phyloP scores from a whole-genome alignment of 2,888 invertebrate species.

The Pterostichus madidus region DNA sequence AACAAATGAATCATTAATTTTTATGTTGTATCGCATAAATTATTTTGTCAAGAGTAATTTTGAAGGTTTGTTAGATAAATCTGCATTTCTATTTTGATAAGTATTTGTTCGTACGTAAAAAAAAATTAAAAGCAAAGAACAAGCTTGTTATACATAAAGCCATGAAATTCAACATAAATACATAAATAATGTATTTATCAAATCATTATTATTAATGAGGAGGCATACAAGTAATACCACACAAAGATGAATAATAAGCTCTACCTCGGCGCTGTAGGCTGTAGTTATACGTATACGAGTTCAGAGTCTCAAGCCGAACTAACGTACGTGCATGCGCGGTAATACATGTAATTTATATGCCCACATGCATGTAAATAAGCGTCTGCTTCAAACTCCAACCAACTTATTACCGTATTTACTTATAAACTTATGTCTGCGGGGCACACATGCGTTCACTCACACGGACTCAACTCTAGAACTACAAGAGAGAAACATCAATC shows the following conservation, averaged over 20 bases:
- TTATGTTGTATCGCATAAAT: too few relatives aligned
- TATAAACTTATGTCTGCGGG: constrained; percentile 9
- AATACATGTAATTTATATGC: constrained; percentile 17
- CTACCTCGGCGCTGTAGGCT: not conserved
- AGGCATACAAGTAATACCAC: not conserved
- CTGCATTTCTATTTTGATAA: too few relatives aligned
- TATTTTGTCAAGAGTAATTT: too few relatives aligned
- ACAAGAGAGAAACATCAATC: not conserved
- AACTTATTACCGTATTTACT: constrained; percentile 36
- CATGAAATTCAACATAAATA: not conserved
- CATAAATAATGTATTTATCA: not conserved
- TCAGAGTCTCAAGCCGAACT: not conserved
- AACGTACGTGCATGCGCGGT: constrained; percentile 5
- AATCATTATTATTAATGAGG: constrained; percentile 13
- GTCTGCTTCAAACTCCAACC: constrained; percentile 18
- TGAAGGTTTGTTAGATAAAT: too few relatives aligned
- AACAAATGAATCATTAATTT: too few relatives aligned
- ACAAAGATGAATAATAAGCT: not conserved
- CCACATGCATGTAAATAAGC: constrained; percentile 32
- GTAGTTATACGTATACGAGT: not conserved
- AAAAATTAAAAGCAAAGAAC: too few relatives aligned
- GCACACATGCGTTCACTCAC: constrained; percentile 8
- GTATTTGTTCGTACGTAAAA: too few relatives aligned
- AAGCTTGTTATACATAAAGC: not conserved
- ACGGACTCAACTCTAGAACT: not conserved